A percentile compares a stretch with the other conserved stretches of the same genome.
Evolutionary conservation across 1,140 invertebrate species (phyloP).

Genomic region (Eupristina koningsbergeri): DNA sequence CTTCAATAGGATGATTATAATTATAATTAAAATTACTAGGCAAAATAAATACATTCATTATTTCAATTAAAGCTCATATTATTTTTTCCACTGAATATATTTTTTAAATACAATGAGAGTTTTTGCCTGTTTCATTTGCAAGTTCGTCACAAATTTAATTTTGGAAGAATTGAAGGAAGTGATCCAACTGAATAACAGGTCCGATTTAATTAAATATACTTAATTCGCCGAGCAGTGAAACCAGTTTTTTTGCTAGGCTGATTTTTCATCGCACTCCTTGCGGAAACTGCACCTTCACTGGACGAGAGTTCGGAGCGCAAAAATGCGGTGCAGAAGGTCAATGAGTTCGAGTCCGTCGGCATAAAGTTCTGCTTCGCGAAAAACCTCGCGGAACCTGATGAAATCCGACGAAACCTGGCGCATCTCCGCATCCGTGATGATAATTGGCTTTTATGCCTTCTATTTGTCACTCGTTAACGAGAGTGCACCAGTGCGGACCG

Average conservation of each 20-base stretch:
- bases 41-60: no score
- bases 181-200: background rate
- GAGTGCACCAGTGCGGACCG: background rate
- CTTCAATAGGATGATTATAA: background rate
- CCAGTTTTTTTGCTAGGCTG: background rate
- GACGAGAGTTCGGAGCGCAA: background rate
- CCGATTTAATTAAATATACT: background rate
- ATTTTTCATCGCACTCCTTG: background rate
- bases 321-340: background rate
- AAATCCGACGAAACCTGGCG: background rate
- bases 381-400: background rate
- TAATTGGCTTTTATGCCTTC: no score
- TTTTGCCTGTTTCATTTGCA: no score
- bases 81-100: no score
- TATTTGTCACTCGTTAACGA: background rate
- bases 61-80: no score
- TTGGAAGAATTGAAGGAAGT: no score
- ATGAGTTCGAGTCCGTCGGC: background rate
- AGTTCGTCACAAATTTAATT: no score
- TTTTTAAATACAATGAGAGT: no score
- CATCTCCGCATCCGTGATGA: no score
- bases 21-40: no score
- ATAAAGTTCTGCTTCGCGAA: background rate
- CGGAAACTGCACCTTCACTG: background rate
- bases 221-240: background rate